Base-by-base conservation (phyloP, 2,113 vertebrate genomes). In the Scophthalmus maximus region DNA sequence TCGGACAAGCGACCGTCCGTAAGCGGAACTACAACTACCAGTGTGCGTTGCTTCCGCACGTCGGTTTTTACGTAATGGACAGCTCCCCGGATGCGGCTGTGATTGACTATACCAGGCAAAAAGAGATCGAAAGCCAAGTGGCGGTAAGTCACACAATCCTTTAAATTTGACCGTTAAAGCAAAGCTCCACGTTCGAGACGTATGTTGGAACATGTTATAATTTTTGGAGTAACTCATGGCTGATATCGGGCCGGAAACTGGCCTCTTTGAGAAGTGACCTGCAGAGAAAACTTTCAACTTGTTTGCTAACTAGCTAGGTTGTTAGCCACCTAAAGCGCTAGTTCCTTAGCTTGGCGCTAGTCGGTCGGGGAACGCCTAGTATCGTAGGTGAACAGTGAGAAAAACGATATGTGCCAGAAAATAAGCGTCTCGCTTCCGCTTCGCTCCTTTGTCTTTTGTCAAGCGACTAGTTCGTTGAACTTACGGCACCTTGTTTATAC, bases 71-170 rank as follows among this genome's bases (percentile, higher is more conserved):
- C 88, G 89, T 91, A 78, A 81, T 36, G 84, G 81, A 71, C 89
- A 87, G 84, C 85, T 92, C 90, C 92, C 92, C 93, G 92, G 93
- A 93, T 93, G 90, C 91, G 84, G 86, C 86, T 91, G 89, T 90
- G 90, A 90, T 83, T 91, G 91, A 90, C 83, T 87, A 78, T 58
- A 87, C 89, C 66, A 89, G 75, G 83, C 83, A 76, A 84, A 89
- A 90, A 85, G 86, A 87, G 81, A 87, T 81, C 87, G 80, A 78
- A 81, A 91, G 86, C 78, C 71, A 81, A 90, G 89, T 91, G 91
- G 91, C 90, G 90, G 89, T 91, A 90, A 91, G 91, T 92, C 67
- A 74, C 61, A 29, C 81, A 90, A 76, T 69, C 23, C 78, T 83
- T 68, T 20, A 77, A 49, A 68, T 42, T 50, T 74, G 2, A 36